Conservation (phyloP, 2,888 invertebrate species). For the Masnerella sp. region DNA sequence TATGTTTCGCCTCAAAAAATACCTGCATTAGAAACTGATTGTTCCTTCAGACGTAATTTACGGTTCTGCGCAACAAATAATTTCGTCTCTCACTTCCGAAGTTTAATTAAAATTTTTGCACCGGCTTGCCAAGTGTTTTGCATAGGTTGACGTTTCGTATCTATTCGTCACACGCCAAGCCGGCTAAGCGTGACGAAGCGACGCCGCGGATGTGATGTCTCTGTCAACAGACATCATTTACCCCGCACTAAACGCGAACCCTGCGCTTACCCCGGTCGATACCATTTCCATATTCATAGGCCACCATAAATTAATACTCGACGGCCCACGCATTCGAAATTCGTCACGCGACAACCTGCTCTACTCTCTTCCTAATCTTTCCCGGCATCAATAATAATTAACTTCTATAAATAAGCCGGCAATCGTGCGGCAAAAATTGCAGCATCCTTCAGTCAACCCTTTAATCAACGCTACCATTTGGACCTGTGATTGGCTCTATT, state of each 20-base stretch:
- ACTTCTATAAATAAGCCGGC: slow-evolving; percentile 37
- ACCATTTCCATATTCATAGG: slow-evolving; percentile 48
- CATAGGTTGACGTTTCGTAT: slow-evolving; percentile 47
- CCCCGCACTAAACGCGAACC: slow-evolving; percentile 50
- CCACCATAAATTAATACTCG: slow-evolving; percentile 51
- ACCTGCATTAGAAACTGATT: slow-evolving; percentile 33
- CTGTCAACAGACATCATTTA: slow-evolving; percentile 49
- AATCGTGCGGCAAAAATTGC: slow-evolving; percentile 1
- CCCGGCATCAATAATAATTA: slow-evolving; percentile 43
- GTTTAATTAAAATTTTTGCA: slow-evolving; percentile 56
- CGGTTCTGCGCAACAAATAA: slow-evolving; percentile 33
- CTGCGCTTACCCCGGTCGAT: slow-evolving; percentile 40
- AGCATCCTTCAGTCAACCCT: slow-evolving; percentile 37
- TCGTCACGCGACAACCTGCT: slow-evolving; percentile 54
- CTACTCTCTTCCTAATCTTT: slow-evolving; percentile 39
- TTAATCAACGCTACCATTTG: slow-evolving; percentile 39
- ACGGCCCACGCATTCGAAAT: slow-evolving; percentile 49
- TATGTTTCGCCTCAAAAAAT: slow-evolving; percentile 11
- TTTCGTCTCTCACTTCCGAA: slow-evolving; percentile 47
- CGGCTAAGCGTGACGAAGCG: slow-evolving; percentile 48
- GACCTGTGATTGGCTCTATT: slow-evolving; percentile 41
- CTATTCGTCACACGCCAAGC: slow-evolving; percentile 51
- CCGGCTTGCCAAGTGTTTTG: slow-evolving; percentile 17
- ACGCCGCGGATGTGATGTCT: slow-evolving; percentile 48
- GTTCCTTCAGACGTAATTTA: slow-evolving; percentile 35